Evolutionary conservation across 2,797 vertebrate species (phyloP).

Genomic region (Rhinichthys osculus): DNA sequence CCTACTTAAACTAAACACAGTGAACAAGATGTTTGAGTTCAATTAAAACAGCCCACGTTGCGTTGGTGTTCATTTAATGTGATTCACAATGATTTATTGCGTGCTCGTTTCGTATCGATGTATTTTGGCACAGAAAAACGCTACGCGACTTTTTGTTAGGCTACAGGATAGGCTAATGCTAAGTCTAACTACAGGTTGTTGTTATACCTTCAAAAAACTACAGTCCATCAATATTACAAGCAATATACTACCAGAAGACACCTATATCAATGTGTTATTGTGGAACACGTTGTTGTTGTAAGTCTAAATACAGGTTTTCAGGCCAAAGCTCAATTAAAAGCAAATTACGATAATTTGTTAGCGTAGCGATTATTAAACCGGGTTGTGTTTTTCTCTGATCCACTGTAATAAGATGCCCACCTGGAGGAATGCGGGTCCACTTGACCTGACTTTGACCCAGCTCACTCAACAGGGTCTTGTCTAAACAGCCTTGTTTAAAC

Average conservation of each 20-base stretch:
- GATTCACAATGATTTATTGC: slow-evolving; percentile 55
- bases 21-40: slow-evolving; percentile 64
- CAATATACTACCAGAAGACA: neutral
- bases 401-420: slow-evolving; percentile 50
- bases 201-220: neutral
- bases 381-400: neutral
- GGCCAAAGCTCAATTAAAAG: neutral
- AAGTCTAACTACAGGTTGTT: neutral
- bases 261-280: neutral
- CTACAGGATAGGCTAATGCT: neutral
- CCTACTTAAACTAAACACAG: slow-evolving; percentile 61
- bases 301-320: neutral
- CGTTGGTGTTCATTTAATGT: slow-evolving; percentile 35
- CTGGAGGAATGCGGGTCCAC: slow-evolving; percentile 57
- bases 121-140: neutral
- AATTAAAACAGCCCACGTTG: slow-evolving; percentile 47
- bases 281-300: too few species aligned
- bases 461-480: slow-evolving; percentile 60
- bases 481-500: slow-evolving; percentile 61
- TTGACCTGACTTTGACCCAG: slow-evolving; percentile 65
- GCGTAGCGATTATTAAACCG: neutral
- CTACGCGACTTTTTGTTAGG: neutral
- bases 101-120: neutral
- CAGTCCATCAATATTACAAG: neutral
- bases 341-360: neutral